Conservation (phyloP, 2,797 vertebrate genomes). For the Poeciliopsis paucimaculata region DNA sequence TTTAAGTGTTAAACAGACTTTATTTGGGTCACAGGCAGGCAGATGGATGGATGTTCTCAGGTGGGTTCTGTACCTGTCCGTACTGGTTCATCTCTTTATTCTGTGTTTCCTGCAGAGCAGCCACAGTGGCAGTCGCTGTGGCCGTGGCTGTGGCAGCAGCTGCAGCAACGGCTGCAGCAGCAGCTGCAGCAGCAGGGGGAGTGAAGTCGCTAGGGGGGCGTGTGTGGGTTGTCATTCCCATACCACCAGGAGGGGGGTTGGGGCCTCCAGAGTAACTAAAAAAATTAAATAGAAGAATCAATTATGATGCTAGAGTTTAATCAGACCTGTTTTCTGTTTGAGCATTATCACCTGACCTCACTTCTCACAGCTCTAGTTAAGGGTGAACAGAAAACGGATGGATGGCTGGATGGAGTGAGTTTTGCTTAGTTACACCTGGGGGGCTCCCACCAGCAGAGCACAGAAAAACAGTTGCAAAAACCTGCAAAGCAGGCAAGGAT, state of each 20-base stretch:
- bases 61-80: constrained; percentile 86
- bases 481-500: no score
- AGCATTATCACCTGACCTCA: background rate
- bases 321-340: background rate
- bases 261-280: constrained; percentile 94
- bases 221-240: constrained; percentile 93
- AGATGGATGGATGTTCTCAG: constrained; percentile 10
- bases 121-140: constrained; percentile 89
- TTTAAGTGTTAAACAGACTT: constrained; percentile 18
- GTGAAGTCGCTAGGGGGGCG: constrained; percentile 93
- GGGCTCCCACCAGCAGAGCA: no score
- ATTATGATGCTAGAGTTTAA: background rate
- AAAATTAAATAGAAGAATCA: constrained; percentile 7
- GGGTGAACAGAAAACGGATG: no score
- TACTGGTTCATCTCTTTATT: constrained; percentile 99
- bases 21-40: background rate
- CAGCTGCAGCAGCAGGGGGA: constrained; percentile 94
- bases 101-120: constrained; percentile 95
- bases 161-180: constrained; percentile 92
- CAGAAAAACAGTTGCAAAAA: no score
- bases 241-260: constrained; percentile 88
- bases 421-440: no score
- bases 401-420: background rate
- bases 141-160: constrained; percentile 88
- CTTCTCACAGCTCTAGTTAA: background rate